Conservation (phyloP, 2,113 vertebrate species). For the Thunnus thynnus region DNA sequence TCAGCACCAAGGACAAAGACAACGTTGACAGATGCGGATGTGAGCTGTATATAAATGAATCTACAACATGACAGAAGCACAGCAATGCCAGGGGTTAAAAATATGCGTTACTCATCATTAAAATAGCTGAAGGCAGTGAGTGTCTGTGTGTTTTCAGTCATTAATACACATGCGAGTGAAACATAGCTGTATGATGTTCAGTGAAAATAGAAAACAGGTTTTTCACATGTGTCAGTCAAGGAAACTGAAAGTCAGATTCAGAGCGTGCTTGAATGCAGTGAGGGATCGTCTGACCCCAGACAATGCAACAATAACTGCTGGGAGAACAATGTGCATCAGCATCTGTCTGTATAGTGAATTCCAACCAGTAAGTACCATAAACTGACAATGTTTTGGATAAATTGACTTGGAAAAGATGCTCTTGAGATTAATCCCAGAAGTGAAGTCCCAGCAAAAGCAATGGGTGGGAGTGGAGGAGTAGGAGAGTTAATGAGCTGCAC, state of each 20-base stretch:
- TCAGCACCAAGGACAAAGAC: conserved; percentile 30
- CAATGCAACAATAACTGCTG: neutral
- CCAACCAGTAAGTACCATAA: neutral
- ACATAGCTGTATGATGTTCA: neutral
- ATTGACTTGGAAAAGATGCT: neutral
- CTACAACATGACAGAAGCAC: conserved; percentile 11
- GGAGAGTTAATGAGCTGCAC: neutral
- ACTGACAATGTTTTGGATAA: neutral
- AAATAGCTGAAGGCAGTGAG: conserved; percentile 32
- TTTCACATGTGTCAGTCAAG: neutral
- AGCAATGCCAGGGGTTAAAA: conserved; percentile 26
- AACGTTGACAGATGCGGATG: neutral
- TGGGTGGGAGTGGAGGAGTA: neutral
- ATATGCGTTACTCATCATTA: conserved; percentile 20
- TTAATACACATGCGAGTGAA: conserved; percentile 16
- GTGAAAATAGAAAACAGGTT: neutral
- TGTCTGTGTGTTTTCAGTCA: conserved; percentile 43
- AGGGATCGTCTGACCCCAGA: neutral
- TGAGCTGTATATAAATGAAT: conserved; percentile 33
- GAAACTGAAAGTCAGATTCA: neutral
- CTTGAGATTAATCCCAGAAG: no score
- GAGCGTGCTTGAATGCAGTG: neutral
- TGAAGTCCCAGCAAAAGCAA: no score
- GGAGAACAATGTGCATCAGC: neutral
- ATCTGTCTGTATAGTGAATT: neutral